Percentiles rank a stretch among this genome's conserved stretches.
Conservation (phyloP, 1,140 invertebrate genomes). For the Metaphire vulgaris region DNA sequence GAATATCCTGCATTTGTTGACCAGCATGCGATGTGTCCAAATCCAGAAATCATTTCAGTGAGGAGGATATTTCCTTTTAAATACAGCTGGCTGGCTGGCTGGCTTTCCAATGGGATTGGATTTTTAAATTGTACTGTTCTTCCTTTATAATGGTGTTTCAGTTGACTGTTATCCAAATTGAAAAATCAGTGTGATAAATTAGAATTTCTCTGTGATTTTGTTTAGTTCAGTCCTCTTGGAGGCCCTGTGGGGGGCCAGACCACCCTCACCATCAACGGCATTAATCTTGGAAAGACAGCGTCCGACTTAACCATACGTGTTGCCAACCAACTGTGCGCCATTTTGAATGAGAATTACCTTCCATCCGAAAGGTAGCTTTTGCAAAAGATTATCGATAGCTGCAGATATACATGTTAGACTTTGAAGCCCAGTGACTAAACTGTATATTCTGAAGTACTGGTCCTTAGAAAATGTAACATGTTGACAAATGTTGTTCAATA, state of each 20-base stretch:
- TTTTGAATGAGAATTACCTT: background rate
- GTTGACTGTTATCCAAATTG: too few relatives aligned
- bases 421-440: too few relatives aligned
- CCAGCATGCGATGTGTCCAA: background rate
- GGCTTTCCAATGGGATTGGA: too few relatives aligned
- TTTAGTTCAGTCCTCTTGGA: background rate
- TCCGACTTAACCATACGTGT: background rate
- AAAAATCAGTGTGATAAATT: too few relatives aligned
- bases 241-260: background rate
- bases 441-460: too few relatives aligned
- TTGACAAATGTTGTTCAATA: too few relatives aligned
- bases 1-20: background rate
- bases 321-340: background rate
- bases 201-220: background rate
- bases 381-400: too few relatives aligned
- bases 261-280: background rate
- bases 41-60: background rate
- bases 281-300: background rate
- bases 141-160: too few relatives aligned
- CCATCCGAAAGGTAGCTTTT: background rate
- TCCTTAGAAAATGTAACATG: too few relatives aligned
- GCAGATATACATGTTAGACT: too few relatives aligned
- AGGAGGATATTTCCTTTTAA: background rate
- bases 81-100: too few relatives aligned
- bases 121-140: too few relatives aligned